Evolutionary conservation across 2,888 invertebrate species (phyloP), one percentile per base, ranked within the genome.

Genomic region (Heliconius charithonia): DNA sequence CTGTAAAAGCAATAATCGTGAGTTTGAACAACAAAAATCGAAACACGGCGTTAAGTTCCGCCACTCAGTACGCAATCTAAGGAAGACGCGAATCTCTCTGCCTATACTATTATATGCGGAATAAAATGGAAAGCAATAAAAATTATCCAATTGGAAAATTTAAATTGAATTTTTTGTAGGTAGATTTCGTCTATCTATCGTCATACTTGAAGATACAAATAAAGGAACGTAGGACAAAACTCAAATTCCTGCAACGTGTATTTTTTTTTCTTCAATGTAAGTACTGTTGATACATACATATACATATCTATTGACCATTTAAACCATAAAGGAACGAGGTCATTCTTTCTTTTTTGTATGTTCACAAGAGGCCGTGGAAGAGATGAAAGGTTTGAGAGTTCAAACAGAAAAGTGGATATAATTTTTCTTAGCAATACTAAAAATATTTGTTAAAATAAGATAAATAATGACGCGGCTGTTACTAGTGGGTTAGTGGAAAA

Each of bases 361-460:
- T 71, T 56, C 29, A 71, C 56, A 71, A 71, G 71, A 32, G 51
- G 22, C 71, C 56, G 51, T 71, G 51, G 62, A 62, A 62, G 41
- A 74, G 73, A 63, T 74, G 41, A 73, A 74, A 62, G 73, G 73
- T 74, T 63, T 37, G n/a, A 32, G 27, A 27, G 73, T 73, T 62
- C 62, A 73, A 73, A 73, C 32, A 73, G 9, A 37, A 59, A 73
- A 59, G 73, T 59, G 19, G 25, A 62, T 37, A 73, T 25, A 32
- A 73, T 62, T 73, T 73, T 59, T 73, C 69, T 25, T 25, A 32
- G n/a, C 32, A 10, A 66, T 66, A 69, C 67, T 25, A 45, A 56
- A 71, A 56, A 13, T 22, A 1, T 56, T 71, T 71, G 29, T 71
- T 56, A 71, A 71, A 56, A 29, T 71, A 32, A 71, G 27, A 71